Percentiles rank a stretch among this genome's conserved stretches.
These are phyloP conservation scores for Ictalurus furcatus DNA, from an alignment of 2,113 vertebrate species.

Conservation along the genomic window DNA sequence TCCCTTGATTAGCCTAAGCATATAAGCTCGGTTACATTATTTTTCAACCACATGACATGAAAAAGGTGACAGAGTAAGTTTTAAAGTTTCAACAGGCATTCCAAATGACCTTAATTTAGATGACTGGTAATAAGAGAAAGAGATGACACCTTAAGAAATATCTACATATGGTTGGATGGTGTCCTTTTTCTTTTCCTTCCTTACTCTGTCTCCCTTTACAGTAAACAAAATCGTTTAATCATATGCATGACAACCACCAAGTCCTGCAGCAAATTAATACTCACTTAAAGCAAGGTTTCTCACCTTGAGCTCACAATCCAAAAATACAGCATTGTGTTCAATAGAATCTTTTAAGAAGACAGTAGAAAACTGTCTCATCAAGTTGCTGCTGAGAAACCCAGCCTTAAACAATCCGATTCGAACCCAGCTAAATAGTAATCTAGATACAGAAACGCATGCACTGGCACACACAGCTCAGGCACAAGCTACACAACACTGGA, in stretches of 20 bases:
- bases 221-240: constrained; percentile 8
- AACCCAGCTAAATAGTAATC: constrained; percentile 3
- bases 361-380: background rate
- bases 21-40: background rate
- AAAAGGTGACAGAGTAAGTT: constrained; percentile 28
- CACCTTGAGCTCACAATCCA: background rate
- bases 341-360: background rate
- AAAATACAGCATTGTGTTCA: background rate
- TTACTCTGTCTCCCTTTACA: constrained; percentile 34
- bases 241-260: constrained; percentile 1
- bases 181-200: background rate
- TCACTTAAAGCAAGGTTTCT: constrained; percentile 9
- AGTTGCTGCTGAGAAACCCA: constrained; percentile 17
- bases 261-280: background rate
- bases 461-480: background rate
- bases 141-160: background rate
- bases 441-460: constrained; percentile 1
- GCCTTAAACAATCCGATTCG: background rate
- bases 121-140: background rate
- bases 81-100: background rate
- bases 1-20: constrained; percentile 17
- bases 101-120: background rate
- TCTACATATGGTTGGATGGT: background rate
- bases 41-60: constrained; percentile 17
- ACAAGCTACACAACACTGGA: constrained; percentile 1